These are phyloP conservation scores for Caradrina clavipalpis DNA, from an alignment of 2,888 invertebrate genomes.

Conservation along the genomic window DNA sequence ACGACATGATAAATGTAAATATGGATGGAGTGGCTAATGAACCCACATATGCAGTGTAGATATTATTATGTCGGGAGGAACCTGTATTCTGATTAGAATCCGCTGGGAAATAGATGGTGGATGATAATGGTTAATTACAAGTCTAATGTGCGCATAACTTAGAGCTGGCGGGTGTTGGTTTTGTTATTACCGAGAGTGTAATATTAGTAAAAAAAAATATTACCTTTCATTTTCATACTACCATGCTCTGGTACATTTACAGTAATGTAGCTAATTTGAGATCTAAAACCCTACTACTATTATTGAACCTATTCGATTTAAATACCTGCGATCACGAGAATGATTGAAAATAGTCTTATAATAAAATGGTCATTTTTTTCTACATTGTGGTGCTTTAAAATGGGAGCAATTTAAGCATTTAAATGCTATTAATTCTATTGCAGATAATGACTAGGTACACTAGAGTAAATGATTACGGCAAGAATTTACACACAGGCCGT, in stretches of 20 bases:
- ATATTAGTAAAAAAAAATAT: background rate
- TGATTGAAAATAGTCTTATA: conserved; percentile 34
- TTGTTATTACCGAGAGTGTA: background rate
- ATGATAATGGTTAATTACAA: conserved; percentile 45
- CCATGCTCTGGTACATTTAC: background rate
- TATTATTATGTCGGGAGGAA: conserved; percentile 13
- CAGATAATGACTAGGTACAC: conserved; percentile 46
- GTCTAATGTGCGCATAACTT: conserved; percentile 31
- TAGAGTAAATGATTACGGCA: conserved; percentile 40
- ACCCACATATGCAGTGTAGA: conserved; percentile 35
- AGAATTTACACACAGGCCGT: conserved; percentile 20
- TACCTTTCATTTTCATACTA: background rate
- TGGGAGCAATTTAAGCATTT: conserved; percentile 48
- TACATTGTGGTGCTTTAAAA: conserved; percentile 8
- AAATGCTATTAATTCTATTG: conserved; percentile 59
- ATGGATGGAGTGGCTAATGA: conserved; percentile 71
- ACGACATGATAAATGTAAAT: conserved; percentile 81
- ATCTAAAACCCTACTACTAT: background rate
- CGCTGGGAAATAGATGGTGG: conserved; percentile 49
- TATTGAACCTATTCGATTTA: conserved; percentile 21
- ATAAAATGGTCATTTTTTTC: conserved; percentile 26
- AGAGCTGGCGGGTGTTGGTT: conserved; percentile 6
- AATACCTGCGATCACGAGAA: conserved; percentile 18
- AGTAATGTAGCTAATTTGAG: background rate
- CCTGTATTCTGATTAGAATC: conserved; percentile 56